These are phyloP conservation scores for Xenopus laevis DNA, from an alignment of 2,113 vertebrate species.

Conservation along the genomic window DNA sequence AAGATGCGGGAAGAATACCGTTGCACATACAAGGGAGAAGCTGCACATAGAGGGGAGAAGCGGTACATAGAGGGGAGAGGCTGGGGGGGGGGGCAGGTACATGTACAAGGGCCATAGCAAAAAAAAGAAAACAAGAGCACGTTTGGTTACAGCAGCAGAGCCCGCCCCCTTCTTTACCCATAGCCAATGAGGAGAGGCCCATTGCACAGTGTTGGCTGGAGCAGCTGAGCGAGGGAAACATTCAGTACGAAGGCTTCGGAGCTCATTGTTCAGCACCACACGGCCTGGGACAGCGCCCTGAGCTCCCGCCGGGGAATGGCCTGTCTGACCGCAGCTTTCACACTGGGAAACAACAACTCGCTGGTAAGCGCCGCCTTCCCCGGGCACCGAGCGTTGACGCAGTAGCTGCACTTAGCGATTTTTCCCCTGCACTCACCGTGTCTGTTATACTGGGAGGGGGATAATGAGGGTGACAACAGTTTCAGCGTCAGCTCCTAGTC, in stretches of 20 bases:
- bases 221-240: not conserved
- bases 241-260: not conserved
- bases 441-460: no score
- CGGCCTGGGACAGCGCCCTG: slow-evolving; percentile 14
- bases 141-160: slow-evolving; percentile 44
- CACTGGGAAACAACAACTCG: slow-evolving; percentile 54
- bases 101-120: not conserved
- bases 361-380: slow-evolving; percentile 52
- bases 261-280: not conserved
- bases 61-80: no score
- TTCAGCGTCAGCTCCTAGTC: no score
- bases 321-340: slow-evolving; percentile 70
- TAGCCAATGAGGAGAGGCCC: slow-evolving; percentile 24
- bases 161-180: slow-evolving; percentile 21
- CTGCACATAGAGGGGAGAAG: no score
- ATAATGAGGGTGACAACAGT: no score
- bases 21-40: no score
- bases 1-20: no score
- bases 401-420: no score
- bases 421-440: no score
- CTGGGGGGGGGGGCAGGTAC: no score
- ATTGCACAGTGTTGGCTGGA: slow-evolving; percentile 30
- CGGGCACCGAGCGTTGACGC: no score
- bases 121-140: slow-evolving; percentile 57
- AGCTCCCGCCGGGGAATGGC: slow-evolving; percentile 56